phyloP scores from a whole-genome alignment of 2,113 vertebrate genomes.

The Limnothrissa miodon region DNA sequence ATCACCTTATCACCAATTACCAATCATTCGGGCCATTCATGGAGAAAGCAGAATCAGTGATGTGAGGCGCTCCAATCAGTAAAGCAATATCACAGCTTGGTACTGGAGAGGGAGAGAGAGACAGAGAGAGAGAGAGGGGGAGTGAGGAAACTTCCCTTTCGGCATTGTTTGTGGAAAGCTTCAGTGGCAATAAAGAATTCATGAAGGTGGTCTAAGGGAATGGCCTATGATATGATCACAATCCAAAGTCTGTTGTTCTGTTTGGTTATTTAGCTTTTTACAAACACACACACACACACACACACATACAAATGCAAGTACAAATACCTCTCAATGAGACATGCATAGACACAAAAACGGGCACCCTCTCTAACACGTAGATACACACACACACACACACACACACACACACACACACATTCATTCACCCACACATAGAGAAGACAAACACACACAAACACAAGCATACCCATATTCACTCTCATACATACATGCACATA shows the following conservation, averaged over 20 bases:
- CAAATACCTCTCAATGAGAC: too few relatives aligned
- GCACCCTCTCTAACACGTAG: not conserved
- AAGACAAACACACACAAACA: not conserved
- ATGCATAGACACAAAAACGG: not conserved
- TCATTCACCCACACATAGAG: not conserved
- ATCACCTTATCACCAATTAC: conserved; percentile 54
- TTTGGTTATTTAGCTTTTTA: not conserved
- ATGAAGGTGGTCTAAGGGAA: not conserved
- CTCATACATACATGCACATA: not conserved
- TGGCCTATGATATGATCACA: not conserved
- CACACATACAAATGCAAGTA: not conserved
- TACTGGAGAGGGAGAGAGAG: not conserved
- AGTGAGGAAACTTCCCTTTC: not conserved
- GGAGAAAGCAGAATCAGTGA: conserved; percentile 37
- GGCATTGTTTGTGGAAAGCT: not conserved
- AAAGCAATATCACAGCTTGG: conserved; percentile 12
- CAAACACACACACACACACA: not conserved
- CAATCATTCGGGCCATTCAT: conserved; percentile 37
- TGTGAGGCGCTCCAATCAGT: conserved; percentile 36
- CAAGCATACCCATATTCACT: not conserved
- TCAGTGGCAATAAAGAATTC: not conserved
- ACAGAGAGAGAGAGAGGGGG: not conserved
- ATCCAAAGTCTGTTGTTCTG: not conserved
- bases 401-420: not conserved
- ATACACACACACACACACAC: not conserved